Percentiles rank a stretch among this genome's conserved stretches.
Conservation (phyloP, 2,113 vertebrate genomes). For the Thomomys bottae region DNA sequence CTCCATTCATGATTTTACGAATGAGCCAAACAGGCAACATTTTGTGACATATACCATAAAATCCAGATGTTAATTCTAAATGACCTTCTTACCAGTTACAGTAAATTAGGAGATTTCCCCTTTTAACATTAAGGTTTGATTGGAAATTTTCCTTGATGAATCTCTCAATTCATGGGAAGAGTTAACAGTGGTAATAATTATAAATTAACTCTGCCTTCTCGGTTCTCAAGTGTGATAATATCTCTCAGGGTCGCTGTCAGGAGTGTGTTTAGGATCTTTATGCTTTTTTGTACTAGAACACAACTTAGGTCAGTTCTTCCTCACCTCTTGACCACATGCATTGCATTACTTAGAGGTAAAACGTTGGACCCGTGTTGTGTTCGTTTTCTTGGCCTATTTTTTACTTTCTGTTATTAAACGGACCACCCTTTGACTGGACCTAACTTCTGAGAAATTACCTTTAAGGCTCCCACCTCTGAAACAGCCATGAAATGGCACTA, state of each 20-base stretch:
- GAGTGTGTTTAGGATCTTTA: background rate
- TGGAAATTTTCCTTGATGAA: conserved; percentile 43
- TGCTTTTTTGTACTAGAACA: background rate
- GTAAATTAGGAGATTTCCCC: conserved; percentile 1
- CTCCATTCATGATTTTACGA: conserved; percentile 14
- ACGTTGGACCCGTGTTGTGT: conserved; percentile 27
- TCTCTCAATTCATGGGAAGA: background rate
- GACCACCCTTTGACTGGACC: background rate
- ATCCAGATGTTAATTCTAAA: conserved; percentile 44
- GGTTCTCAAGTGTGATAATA: background rate
- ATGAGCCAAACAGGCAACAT: conserved; percentile 11
- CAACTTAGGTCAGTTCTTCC: background rate
- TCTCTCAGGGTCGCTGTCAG: background rate
- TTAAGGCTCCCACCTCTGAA: background rate
- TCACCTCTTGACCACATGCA: background rate
- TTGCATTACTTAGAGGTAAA: background rate
- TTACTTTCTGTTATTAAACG: background rate
- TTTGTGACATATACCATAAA: background rate
- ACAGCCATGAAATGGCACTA: background rate
- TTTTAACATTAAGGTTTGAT: conserved; percentile 40
- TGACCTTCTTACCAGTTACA: background rate
- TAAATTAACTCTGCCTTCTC: background rate
- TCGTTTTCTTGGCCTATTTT: conserved; percentile 9
- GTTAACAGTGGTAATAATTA: background rate
- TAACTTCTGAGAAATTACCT: background rate